These are phyloP conservation scores for Hipparchia sbordonii DNA, from an alignment of 2,888 invertebrate genomes.

Conservation along the genomic window DNA sequence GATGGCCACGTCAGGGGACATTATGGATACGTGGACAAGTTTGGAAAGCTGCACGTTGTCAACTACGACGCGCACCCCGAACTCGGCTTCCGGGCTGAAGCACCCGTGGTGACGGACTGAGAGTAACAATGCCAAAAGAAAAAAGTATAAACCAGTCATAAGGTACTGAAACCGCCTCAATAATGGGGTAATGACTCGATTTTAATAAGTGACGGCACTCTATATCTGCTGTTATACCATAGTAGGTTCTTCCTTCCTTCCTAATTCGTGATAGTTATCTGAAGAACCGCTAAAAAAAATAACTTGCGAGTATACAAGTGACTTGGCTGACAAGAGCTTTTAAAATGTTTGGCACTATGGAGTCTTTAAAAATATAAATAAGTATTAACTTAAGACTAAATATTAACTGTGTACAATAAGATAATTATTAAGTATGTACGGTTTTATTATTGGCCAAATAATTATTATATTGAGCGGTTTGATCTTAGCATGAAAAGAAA, in stretches of 20 bases:
- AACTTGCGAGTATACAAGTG: too few relatives aligned
- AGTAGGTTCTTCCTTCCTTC: too few relatives aligned
- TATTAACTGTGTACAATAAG: neutral
- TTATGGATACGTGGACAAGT: slow-evolving; percentile 90
- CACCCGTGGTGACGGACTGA: slow-evolving; percentile 52
- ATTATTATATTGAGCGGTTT: slow-evolving; percentile 9
- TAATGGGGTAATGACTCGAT: too few relatives aligned
- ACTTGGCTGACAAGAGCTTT: too few relatives aligned
- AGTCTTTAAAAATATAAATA: neutral
- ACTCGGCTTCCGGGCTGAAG: slow-evolving; percentile 86
- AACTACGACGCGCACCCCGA: slow-evolving; percentile 89
- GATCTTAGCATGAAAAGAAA: too few relatives aligned
- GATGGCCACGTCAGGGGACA: slow-evolving; percentile 90
- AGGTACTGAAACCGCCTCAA: neutral
- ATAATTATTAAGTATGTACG: neutral
- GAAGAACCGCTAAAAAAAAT: too few relatives aligned
- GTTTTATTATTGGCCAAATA: slow-evolving; percentile 10
- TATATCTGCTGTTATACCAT: too few relatives aligned
- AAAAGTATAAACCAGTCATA: too few relatives aligned
- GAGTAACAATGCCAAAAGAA: too few relatives aligned
- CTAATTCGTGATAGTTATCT: too few relatives aligned
- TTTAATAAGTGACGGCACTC: too few relatives aligned
- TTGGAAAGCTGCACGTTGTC: slow-evolving; percentile 89
- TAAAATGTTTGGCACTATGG: neutral
- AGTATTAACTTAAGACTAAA: neutral